Evolutionary conservation across 1,140 invertebrate genomes (phyloP).

Genomic region (Mycetomoellerius zeteki): DNA sequence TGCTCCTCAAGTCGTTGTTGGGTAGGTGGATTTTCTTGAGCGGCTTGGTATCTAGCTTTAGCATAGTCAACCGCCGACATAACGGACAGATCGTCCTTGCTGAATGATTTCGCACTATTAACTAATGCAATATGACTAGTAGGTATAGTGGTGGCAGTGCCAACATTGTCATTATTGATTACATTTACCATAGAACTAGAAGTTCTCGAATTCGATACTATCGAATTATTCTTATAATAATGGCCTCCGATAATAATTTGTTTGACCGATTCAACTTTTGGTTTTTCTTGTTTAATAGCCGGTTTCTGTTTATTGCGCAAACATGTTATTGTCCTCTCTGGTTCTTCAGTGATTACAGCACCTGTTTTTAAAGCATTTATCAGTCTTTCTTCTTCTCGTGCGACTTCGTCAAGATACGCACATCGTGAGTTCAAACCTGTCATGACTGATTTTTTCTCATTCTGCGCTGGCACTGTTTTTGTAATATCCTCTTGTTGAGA

Average conservation of each 20-base stretch:
- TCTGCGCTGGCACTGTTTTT: constrained; percentile 77
- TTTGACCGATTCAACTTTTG: constrained; percentile 81
- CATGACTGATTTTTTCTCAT: constrained; percentile 78
- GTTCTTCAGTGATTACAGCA: constrained; percentile 89
- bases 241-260: constrained; percentile 80
- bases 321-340: constrained; percentile 60
- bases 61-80: constrained; percentile 90
- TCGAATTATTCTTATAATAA: constrained; percentile 72
- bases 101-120: constrained; percentile 66
- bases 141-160: constrained; percentile 63
- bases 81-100: constrained; percentile 80
- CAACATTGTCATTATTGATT: constrained; percentile 66
- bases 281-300: constrained; percentile 80
- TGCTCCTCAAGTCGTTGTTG: constrained; percentile 88
- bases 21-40: constrained; percentile 86
- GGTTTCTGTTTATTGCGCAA: constrained; percentile 78
- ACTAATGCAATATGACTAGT: constrained; percentile 29
- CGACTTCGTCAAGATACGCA: constrained; percentile 89
- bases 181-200: constrained; percentile 82
- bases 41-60: constrained; percentile 89
- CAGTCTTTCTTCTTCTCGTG: constrained; percentile 92
- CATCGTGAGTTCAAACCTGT: constrained; percentile 70
- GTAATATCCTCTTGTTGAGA: constrained; percentile 58
- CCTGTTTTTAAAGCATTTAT: constrained; percentile 93
- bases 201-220: constrained; percentile 51